Evolutionary conservation across 2,888 invertebrate species (phyloP), one percentile per base, ranked within the genome.

Genomic region (Stomorhina lunata): DNA sequence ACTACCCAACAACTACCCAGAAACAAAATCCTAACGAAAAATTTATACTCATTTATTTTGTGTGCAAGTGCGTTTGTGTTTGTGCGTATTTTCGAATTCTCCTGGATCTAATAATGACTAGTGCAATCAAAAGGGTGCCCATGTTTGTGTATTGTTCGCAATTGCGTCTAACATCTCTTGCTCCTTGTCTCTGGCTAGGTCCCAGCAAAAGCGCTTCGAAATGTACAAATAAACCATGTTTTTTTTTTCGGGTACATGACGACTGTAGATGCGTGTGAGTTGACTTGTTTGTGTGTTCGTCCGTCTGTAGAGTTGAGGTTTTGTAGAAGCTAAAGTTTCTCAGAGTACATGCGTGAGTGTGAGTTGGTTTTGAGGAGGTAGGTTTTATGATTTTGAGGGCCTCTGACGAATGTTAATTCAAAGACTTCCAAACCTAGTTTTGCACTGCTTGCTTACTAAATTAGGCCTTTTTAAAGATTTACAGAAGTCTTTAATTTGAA

Each of bases 101-200:
- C 48, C 65, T 37, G 65, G 48, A 71, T 78, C 80, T 61, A 66
- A 80, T 72, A 73, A 63, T 68, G 59, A 73, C 48, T 61, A 66
- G 57, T 32, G 81, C 55, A 72, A 50, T 48, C 61, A 55, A 75
- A 68, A 75, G 7, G 40, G 40, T 59, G 10, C 15, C 50, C 34
- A 5, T 68, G 59, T 63, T 55, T 55, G n/a, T 32, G 48, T n/a
- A n/a, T n/a, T n/a, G n/a, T 65, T 55, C 12, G 34, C 25, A 17
- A 34, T 48, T 32, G 25, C 34, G 55, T 65, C 66, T 27, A 32
- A 17, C 59, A 17, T 50, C 45, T 57, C 37, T 34, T 55, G 15
- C 32, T 40, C 9, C 63, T n/a, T n/a, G n/a, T n/a, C n/a, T n/a
- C n/a, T n/a, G 17, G 6, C 6, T 63, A 29, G 34, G 37, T 20